Evolutionary conservation across 2,888 invertebrate species (phyloP).

Genomic region (Teleogryllus oceanicus): DNA sequence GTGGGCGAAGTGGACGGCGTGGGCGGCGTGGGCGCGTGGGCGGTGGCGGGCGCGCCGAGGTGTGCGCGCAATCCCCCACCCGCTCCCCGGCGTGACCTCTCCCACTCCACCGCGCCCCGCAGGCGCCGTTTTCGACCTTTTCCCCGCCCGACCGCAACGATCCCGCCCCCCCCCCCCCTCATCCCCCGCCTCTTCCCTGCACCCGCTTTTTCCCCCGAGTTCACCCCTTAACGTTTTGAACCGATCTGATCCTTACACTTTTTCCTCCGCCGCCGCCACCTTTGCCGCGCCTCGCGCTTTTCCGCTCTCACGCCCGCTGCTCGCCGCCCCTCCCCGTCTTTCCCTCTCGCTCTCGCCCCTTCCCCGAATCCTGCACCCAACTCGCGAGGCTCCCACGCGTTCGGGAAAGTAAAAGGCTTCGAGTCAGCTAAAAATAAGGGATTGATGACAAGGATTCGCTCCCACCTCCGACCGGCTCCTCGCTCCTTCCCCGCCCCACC

Average conservation of each 20-base stretch:
- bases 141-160: no score
- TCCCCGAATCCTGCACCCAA: not conserved
- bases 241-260: not conserved
- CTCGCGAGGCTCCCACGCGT: not conserved
- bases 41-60: no score
- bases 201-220: not conserved
- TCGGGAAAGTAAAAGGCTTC: not conserved
- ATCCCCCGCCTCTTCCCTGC: no score
- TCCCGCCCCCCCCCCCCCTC: no score
- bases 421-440: constrained; percentile 18
- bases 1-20: no score
- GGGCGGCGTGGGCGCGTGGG: no score
- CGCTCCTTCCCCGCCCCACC: not conserved
- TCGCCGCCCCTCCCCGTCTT: not conserved
- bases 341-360: not conserved
- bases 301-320: no score
- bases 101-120: no score
- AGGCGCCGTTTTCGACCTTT: no score
- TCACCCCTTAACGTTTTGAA: constrained; percentile 1
- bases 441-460: constrained; percentile 9
- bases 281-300: not conserved
- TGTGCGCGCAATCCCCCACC: no score
- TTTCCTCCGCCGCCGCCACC: not conserved
- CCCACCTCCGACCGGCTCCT: not conserved
- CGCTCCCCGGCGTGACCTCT: no score